Evolutionary conservation across 2,888 invertebrate genomes (phyloP), one percentile per base, ranked within the genome.

Genomic region (Congeria kusceri): DNA sequence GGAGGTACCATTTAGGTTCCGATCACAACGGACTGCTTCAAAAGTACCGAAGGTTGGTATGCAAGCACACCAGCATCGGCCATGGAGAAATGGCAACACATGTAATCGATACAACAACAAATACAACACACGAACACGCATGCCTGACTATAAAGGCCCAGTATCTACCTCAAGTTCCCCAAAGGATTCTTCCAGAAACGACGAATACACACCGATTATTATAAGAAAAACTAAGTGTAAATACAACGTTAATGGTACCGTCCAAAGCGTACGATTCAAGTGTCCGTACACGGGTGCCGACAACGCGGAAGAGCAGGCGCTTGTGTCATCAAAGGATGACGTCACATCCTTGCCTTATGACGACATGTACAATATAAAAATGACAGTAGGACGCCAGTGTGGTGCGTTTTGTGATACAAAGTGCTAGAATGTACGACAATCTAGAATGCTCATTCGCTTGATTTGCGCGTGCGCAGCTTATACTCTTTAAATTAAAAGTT

Each of bases 161-260:
- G 3, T 53, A 1, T 53, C 53, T 25, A 53, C 9, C 3, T 53
- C 53, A 25, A 53, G 53, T 53, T 53, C 25, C 7, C 53, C 20
- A 23, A 53, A 53, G 2, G 20, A 20, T 11, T 53, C 53, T 20
- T 53, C 53, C 18, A 9, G 5, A 20, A 53, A 53, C 9, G 18
- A 18, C 4, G 13, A 53, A 20, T 20, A 53, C n/a, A 15, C 53
- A 18, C 53, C 53, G 25, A 53, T 53, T 23, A 25, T 53, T 53
- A 53, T 53, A 20, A 53, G 53, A 25, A 53, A 20, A 53, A 18
- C 53, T 23, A 53, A 53, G 15, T 39, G 39, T 53, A 53, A 53
- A 25, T 11, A 53, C n/a, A 53, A 25, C 11, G 53, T 5, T 20
- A 53, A 13, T 20, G 53, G 53, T 1, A 23, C 5, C 20, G n/a